phyloP scores from a whole-genome alignment of 2,113 vertebrate species.

The Cercopithecus mona region DNA sequence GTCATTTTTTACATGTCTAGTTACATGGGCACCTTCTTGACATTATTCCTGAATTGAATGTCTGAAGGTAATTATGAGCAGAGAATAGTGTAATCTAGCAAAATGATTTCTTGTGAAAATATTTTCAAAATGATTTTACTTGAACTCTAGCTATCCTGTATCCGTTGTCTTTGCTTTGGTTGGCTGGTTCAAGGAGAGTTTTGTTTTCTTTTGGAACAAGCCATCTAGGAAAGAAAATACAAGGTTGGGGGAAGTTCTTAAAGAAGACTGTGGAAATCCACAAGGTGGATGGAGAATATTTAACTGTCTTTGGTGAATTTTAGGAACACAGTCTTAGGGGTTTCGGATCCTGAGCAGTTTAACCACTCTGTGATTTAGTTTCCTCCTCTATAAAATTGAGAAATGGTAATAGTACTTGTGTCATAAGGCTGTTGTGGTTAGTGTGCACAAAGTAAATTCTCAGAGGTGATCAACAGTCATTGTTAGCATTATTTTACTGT shows the following conservation, averaged over 20 bases:
- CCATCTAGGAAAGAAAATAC: neutral
- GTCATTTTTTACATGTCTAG: neutral
- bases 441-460: rapidly evolving
- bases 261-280: neutral
- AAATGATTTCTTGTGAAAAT: neutral
- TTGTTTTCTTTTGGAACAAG: neutral
- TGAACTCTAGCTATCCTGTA: neutral
- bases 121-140: slow-evolving; percentile 33
- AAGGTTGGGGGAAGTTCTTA: neutral
- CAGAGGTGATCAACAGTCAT: rapidly evolving
- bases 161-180: neutral
- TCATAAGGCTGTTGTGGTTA: too few species aligned
- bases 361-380: neutral
- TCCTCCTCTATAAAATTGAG: neutral
- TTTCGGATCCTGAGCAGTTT: neutral
- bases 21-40: slow-evolving; percentile 5
- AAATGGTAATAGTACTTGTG: neutral
- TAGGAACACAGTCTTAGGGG: neutral
- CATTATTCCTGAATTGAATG: neutral
- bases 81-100: neutral
- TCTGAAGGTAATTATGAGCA: neutral
- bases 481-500: neutral
- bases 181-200: neutral
- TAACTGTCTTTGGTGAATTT: neutral
- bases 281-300: neutral